These are phyloP conservation scores for Ptychoptera albimana DNA, from an alignment of 2,888 invertebrate species.

Conservation along the genomic window DNA sequence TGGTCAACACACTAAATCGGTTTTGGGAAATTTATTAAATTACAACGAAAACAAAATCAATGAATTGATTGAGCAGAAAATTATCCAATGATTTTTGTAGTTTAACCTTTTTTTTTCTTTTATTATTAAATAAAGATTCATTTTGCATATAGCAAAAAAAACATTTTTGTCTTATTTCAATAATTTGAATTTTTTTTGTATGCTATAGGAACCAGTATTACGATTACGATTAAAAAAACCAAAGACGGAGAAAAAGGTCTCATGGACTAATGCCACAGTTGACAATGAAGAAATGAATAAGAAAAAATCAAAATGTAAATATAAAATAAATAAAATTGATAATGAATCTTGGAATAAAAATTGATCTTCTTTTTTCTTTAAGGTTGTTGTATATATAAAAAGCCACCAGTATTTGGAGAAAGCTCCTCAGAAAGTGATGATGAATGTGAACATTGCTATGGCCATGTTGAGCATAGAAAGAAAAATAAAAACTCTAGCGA, in stretches of 20 bases:
- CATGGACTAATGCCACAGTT: constrained; percentile 79
- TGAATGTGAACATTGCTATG: constrained; percentile 77
- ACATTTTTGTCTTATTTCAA: too few relatives aligned
- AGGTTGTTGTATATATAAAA: constrained; percentile 92
- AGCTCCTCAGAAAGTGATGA: constrained; percentile 71
- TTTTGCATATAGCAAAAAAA: too few relatives aligned
- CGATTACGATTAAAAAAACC: constrained; percentile 51
- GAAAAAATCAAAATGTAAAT: constrained; percentile 92
- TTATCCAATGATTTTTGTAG: too few relatives aligned
- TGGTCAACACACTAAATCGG: constrained; percentile 73
- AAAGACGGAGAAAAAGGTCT: constrained; percentile 60
- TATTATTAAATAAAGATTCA: too few relatives aligned
- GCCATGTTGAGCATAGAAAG: constrained; percentile 51
- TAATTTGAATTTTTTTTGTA: background rate
- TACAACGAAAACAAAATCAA: constrained; percentile 44
- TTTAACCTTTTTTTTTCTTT: too few relatives aligned
- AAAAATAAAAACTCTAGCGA: constrained; percentile 23
- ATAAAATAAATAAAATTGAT: background rate
- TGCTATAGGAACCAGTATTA: constrained; percentile 33
- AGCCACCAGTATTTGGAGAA: constrained; percentile 76
- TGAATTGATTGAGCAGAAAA: constrained; percentile 19
- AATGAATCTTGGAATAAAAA: background rate
- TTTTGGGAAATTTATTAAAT: constrained; percentile 50
- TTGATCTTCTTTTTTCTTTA: constrained; percentile 8
- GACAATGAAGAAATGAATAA: constrained; percentile 92